Percentiles rank a stretch among this genome's conserved stretches.
Conservation (phyloP, 2,113 vertebrate species). For the Sphyrna mokarran region DNA sequence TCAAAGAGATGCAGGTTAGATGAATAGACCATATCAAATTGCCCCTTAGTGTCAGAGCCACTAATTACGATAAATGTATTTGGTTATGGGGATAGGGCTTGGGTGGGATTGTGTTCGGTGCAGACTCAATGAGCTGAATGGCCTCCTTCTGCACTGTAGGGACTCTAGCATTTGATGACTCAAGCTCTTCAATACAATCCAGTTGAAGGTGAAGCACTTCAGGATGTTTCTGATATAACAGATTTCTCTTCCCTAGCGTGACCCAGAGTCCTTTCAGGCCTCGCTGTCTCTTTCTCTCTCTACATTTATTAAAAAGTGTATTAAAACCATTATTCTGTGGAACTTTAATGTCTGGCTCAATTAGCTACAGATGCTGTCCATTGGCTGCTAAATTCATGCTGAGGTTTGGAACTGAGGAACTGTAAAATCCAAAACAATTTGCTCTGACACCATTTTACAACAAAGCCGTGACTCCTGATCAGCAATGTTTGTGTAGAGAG, state of each 20-base stretch:
- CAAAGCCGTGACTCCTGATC: background rate
- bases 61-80: too few relatives aligned
- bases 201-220: background rate
- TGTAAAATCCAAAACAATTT: background rate
- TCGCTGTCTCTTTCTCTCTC: background rate
- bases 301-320: background rate
- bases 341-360: background rate
- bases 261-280: background rate
- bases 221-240: background rate
- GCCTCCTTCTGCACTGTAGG: too few relatives aligned
- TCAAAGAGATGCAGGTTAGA: too few relatives aligned
- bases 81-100: too few relatives aligned
- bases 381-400: background rate
- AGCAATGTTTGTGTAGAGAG: too few relatives aligned
- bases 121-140: too few relatives aligned
- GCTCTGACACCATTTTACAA: background rate
- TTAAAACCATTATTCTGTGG: background rate
- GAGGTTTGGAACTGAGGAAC: background rate
- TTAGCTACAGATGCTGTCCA: background rate
- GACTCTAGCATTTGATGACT: too few relatives aligned
- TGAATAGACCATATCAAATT: too few relatives aligned
- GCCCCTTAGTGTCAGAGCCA: too few relatives aligned
- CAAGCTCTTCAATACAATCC: background rate
- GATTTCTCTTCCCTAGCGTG: background rate
- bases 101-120: too few relatives aligned